Evolutionary conservation across 1,140 invertebrate genomes (phyloP), one percentile per base, ranked within the genome.

Genomic region (Drosophila santomea): DNA sequence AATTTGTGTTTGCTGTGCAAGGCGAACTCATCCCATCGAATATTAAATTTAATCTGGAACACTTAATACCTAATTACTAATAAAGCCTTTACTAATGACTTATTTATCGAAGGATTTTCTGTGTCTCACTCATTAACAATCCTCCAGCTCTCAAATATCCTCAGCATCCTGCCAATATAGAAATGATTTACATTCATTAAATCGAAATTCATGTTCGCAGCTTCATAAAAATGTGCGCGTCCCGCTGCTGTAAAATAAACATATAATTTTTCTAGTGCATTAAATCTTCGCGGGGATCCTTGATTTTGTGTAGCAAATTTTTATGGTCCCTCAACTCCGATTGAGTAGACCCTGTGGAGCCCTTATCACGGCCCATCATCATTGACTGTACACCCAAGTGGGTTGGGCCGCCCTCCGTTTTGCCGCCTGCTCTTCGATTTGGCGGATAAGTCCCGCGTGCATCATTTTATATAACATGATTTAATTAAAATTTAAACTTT

Each of bases 401-500:
- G 68, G 41, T 58, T 55, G 35, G 60, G 17, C 39, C 59, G 20
- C 17, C n/a, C 36, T 14, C 36, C 36, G 5, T 38, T 2, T 2
- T 10, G 28, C 25, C 41, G 35, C 39, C 44, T 8, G 28, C 35
- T 12, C 17, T 23, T 43, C 71, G 35, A 41, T 68, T 59, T 47
- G 55, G 36, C 38, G 39, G 51, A 50, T 60, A 56, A 54, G 35
- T 84, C 75, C 78, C 83, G 81, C 72, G 83, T 83, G 83, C 74
- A 88, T 83, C 76, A 91, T 80, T 86, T 79, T 83, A 75, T 88
- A 83, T 66, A 90, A 85, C 85, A 89, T 89, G 85, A 89, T 89
- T 89, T 89, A 89, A 89, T 89, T 89, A 89, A 89, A 89, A 89
- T 89, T 89, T 89, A 89, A 89, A 89, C 80, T 89, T 89, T 75